These are phyloP conservation scores for Zeuzera pyrina DNA, from an alignment of 2,888 invertebrate genomes.

Conservation along the genomic window DNA sequence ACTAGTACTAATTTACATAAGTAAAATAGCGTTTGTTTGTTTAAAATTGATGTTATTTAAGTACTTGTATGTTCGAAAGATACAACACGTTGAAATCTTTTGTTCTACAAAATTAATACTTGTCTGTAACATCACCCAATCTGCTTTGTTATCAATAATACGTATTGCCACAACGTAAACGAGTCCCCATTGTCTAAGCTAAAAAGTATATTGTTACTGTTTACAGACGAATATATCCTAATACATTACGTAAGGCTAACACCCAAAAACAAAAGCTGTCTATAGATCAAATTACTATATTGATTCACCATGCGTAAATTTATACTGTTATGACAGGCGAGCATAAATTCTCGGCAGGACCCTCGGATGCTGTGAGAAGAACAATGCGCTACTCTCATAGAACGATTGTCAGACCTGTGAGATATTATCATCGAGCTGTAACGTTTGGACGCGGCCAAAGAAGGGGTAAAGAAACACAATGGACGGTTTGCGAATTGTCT, in stretches of 20 bases:
- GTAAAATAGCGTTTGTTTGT: too few relatives aligned
- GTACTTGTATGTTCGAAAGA: too few relatives aligned
- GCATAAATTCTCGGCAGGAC: slow-evolving; percentile 65
- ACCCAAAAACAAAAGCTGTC: slow-evolving; percentile 61
- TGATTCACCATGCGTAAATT: slow-evolving; percentile 70
- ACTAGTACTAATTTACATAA: too few relatives aligned
- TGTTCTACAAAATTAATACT: slow-evolving; percentile 10
- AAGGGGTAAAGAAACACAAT: slow-evolving; percentile 51
- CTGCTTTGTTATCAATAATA: slow-evolving; percentile 22
- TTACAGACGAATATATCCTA: slow-evolving; percentile 52
- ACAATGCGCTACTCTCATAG: slow-evolving; percentile 57
- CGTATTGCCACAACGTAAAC: slow-evolving; percentile 33
- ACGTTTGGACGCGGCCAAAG: slow-evolving; percentile 51
- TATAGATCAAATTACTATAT: slow-evolving; percentile 66
- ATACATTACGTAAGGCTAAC: slow-evolving; percentile 57
- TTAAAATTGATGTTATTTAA: too few relatives aligned
- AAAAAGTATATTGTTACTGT: slow-evolving; percentile 43
- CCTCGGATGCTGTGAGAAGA: slow-evolving; percentile 67
- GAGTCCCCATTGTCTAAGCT: slow-evolving; percentile 38
- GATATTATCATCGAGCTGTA: slow-evolving; percentile 50
- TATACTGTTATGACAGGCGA: slow-evolving; percentile 70
- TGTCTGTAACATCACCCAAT: neutral
- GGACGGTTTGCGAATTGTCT: slow-evolving; percentile 48
- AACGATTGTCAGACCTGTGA: slow-evolving; percentile 51
- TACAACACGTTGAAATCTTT: slow-evolving; percentile 17